A percentile compares a stretch with the other conserved stretches of the same genome.
Conservation (phyloP, 2,113 vertebrate species). For the Ardeotis arabs region DNA sequence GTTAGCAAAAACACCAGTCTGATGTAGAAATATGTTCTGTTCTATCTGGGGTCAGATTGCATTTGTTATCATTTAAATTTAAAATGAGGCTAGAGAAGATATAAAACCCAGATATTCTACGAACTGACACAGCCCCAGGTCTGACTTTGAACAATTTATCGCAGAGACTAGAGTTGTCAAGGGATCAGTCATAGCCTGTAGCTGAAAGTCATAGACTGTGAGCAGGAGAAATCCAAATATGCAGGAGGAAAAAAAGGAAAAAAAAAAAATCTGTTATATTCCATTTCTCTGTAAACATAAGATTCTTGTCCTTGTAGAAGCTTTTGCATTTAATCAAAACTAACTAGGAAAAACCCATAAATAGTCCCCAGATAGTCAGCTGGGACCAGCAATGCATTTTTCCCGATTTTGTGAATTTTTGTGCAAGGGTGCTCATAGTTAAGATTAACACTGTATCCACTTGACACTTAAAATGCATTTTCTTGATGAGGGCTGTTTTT, state of each 20-base stretch:
- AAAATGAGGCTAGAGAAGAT: constrained; percentile 57
- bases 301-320: background rate
- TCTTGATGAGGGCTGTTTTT: background rate
- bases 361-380: background rate
- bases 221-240: constrained; percentile 33
- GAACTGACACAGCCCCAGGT: constrained; percentile 67
- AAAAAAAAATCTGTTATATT: background rate
- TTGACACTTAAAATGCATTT: background rate
- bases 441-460: background rate
- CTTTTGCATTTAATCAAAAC: background rate
- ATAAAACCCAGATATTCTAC: constrained; percentile 62
- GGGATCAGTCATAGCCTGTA: constrained; percentile 63
- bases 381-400: background rate
- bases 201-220: constrained; percentile 32
- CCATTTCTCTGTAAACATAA: background rate
- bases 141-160: constrained; percentile 67
- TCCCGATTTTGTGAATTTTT: background rate
- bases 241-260: background rate
- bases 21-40: background rate
- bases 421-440: background rate
- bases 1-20: background rate
- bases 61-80: constrained; percentile 62
- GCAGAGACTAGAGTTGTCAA: constrained; percentile 61
- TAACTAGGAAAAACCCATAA: background rate
- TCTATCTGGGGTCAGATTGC: constrained; percentile 5